A percentile compares a stretch with the other conserved stretches of the same genome.
phyloP scores from a whole-genome alignment of 2,888 invertebrate genomes.

The Herminia tarsipennalis region DNA sequence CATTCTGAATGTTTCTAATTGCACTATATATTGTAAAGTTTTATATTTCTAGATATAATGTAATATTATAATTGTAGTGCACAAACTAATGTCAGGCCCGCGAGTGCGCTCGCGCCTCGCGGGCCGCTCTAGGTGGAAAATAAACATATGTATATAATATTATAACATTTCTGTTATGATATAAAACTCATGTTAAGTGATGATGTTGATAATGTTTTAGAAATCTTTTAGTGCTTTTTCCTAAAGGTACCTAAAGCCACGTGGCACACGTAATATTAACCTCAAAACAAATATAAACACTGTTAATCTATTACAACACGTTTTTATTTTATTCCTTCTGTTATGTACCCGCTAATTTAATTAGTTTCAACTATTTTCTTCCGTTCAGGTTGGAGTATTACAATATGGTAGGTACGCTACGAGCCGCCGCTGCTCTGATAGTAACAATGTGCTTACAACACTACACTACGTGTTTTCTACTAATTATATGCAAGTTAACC shows the following conservation, averaged over 20 bases:
- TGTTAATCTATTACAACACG: slow-evolving; percentile 71
- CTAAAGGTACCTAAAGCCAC: slow-evolving; percentile 77
- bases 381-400: no score
- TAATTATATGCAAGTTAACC: no score
- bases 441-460: no score
- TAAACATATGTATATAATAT: slow-evolving; percentile 59
- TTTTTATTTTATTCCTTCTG: slow-evolving; percentile 51
- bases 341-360: no score
- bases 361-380: no score
- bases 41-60: slow-evolving; percentile 68
- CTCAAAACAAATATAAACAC: slow-evolving; percentile 84
- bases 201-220: slow-evolving; percentile 76
- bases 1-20: slow-evolving; percentile 49
- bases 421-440: no score
- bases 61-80: slow-evolving; percentile 70
- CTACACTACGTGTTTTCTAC: no score
- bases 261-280: slow-evolving; percentile 81
- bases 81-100: slow-evolving; percentile 62
- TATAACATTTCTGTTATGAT: slow-evolving; percentile 68
- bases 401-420: no score
- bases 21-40: slow-evolving; percentile 63
- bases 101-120: slow-evolving; percentile 18
- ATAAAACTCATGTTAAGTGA: slow-evolving; percentile 68
- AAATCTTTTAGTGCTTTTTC: slow-evolving; percentile 77
- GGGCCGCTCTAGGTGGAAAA: slow-evolving; percentile 24